Base-by-base conservation (phyloP, 2,888 invertebrate genomes). In the Pammene fasciana region DNA sequence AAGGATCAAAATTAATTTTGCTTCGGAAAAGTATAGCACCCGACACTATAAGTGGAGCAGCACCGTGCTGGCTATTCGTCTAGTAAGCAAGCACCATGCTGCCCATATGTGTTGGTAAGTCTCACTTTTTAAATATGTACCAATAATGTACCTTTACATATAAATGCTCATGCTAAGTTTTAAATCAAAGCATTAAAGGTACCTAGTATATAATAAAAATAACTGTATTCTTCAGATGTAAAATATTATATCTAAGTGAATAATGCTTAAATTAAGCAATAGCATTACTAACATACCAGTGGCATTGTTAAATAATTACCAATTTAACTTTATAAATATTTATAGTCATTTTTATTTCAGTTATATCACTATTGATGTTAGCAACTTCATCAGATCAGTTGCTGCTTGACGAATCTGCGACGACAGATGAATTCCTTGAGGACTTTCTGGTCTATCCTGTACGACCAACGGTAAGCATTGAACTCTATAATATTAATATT, bases 11-110 rank as follows among this genome's bases (percentile, higher is more conserved):
- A 83, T 50, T 72, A 43, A 16, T 10, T 9, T 7, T 48, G 45
- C 67, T 56, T 66, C 76, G 73, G 45, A 71, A 80, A 86, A 86
- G 86, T 86, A 84, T 5, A 62, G 9, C 45, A 16, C 9, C 77
- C 70, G 73, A 79, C 77, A 80, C 79, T 89, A 89, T 90, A 90
- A 89, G 85, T 85, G 82, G 77, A 74, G 74, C 74, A 77, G 75
- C 81, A 80, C 73, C 77, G 13, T 43, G 10, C 43, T 11, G 4
- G 11, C 11, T 43, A 43, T 11, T 43, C 11, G 11, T 43, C 11
- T 0, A 9, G 11, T 10, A 43, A 10, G 11, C 0, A 43, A 43
- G 11, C 43, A 43, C 5, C 77, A 91, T 90, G 90, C 79, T 79
- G 72, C 72, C 73, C 68, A 72, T 82, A 73, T 72, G 72, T 74